phyloP scores from a whole-genome alignment of 2,797 vertebrate species.

The Lagodon rhomboides region DNA sequence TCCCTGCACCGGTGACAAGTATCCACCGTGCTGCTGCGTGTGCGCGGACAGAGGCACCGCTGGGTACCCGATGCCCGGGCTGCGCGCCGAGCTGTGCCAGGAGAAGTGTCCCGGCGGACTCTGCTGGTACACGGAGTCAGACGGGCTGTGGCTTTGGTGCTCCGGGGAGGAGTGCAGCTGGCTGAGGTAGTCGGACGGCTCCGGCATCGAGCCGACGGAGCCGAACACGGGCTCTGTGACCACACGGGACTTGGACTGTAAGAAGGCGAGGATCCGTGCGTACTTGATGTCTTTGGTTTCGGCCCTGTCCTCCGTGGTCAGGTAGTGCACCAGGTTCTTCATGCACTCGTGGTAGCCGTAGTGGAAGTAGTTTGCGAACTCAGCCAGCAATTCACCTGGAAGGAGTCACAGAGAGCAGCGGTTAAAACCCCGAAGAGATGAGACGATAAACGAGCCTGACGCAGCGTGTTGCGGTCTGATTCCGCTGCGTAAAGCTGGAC shows the following conservation, averaged over 20 bases:
- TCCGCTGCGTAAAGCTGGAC: constrained; percentile 33
- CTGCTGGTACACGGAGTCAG: constrained; percentile 88
- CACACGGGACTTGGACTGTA: constrained; percentile 95
- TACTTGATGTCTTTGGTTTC: constrained; percentile 99
- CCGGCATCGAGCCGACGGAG: constrained; percentile 85
- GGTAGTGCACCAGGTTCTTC: constrained; percentile 98
- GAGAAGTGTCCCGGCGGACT: constrained; percentile 88
- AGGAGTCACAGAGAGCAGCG: constrained; percentile 16
- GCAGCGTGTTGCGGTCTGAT: background rate
- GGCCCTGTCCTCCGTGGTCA: constrained; percentile 96
- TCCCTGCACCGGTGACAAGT: constrained; percentile 92
- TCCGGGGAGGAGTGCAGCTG: constrained; percentile 90
- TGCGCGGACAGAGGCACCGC: constrained; percentile 85
- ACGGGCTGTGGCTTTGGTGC: constrained; percentile 86
- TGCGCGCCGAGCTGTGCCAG: constrained; percentile 90
- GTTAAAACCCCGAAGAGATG: constrained; percentile 8
- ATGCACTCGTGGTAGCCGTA: constrained; percentile 99
- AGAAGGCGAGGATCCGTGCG: constrained; percentile 96
- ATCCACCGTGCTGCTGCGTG: constrained; percentile 89
- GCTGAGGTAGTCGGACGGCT: constrained; percentile 89
- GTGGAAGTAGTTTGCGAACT: constrained; percentile 99
- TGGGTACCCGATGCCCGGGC: constrained; percentile 88
- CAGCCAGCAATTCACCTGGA: constrained; percentile 92
- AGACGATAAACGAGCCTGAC: background rate
- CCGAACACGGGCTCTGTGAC: constrained; percentile 91